Evolutionary conservation across 2,888 invertebrate species (phyloP).

Genomic region (Octonoba sinensis): DNA sequence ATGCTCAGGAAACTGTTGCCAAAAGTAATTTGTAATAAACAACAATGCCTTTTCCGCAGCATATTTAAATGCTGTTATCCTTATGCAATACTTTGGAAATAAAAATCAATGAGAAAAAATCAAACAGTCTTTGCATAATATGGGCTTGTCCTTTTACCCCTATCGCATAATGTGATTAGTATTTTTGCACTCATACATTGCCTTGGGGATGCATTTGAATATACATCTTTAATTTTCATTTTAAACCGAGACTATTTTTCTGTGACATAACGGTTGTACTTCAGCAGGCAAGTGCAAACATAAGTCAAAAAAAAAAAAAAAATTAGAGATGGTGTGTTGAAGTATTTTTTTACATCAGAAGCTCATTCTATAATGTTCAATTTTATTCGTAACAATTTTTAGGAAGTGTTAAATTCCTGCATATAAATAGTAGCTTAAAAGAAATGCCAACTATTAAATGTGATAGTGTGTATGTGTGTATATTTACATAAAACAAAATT

Average conservation of each 20-base stretch:
- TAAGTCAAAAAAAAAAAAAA: neutral
- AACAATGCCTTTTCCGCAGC: constrained; percentile 16
- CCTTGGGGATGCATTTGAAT: constrained; percentile 26
- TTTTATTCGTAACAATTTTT: no score
- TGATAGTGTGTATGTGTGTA: no score
- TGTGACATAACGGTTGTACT: neutral
- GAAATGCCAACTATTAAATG: no score
- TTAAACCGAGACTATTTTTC: constrained; percentile 15
- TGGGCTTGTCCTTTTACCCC: neutral
- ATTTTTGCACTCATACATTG: constrained; percentile 26
- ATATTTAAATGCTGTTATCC: constrained; percentile 3
- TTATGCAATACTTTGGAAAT: constrained; percentile 13
- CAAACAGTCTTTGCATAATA: constrained; percentile 4
- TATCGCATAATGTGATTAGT: constrained; percentile 1
- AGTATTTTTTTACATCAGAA: constrained; percentile 16
- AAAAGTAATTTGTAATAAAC: neutral
- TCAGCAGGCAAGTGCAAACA: neutral
- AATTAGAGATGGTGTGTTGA: neutral
- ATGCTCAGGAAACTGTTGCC: constrained; percentile 14
- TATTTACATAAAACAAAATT: no score
- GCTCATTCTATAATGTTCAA: constrained; percentile 3
- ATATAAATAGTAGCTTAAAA: no score
- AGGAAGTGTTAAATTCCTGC: no score
- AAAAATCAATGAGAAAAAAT: neutral
- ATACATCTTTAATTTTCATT: constrained; percentile 3